Conservation (phyloP, 2,888 invertebrate genomes). For the Pseudanteris insignis region DNA sequence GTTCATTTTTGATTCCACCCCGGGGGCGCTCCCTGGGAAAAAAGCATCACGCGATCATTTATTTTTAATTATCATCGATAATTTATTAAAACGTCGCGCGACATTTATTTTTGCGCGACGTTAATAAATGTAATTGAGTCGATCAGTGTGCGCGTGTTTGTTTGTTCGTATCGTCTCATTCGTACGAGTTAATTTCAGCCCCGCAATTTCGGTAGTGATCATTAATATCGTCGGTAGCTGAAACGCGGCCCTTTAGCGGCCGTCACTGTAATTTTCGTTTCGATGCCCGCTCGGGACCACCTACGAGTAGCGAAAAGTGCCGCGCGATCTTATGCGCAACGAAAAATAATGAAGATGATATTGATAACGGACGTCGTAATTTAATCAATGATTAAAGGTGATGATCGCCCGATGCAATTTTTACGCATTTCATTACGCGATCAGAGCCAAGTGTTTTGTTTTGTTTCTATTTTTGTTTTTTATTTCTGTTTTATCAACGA, state of each 20-base stretch:
- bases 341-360: conserved; percentile 13
- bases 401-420: too few species aligned
- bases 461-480: too few species aligned
- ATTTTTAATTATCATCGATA: conserved; percentile 7
- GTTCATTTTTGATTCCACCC: conserved; percentile 46
- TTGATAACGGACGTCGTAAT: conserved; percentile 21
- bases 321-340: conserved; percentile 15
- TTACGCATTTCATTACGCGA: too few species aligned
- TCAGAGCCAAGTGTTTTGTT: too few species aligned
- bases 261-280: conserved; percentile 65
- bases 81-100: conserved; percentile 21
- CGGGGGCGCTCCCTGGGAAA: neutral
- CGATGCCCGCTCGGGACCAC: conserved; percentile 64
- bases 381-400: conserved; percentile 16
- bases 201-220: conserved; percentile 55
- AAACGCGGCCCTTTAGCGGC: conserved; percentile 57
- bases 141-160: too few species aligned
- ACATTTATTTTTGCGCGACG: conserved; percentile 10
- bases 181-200: conserved; percentile 33
- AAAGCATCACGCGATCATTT: conserved; percentile 1
- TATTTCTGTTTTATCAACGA: too few species aligned
- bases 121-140: conserved; percentile 19
- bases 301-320: conserved; percentile 56
- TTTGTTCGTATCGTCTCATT: conserved; percentile 12
- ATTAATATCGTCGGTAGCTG: conserved; percentile 62